Base-by-base conservation (phyloP, 2,888 invertebrate species). In the Gordius sp. region DNA sequence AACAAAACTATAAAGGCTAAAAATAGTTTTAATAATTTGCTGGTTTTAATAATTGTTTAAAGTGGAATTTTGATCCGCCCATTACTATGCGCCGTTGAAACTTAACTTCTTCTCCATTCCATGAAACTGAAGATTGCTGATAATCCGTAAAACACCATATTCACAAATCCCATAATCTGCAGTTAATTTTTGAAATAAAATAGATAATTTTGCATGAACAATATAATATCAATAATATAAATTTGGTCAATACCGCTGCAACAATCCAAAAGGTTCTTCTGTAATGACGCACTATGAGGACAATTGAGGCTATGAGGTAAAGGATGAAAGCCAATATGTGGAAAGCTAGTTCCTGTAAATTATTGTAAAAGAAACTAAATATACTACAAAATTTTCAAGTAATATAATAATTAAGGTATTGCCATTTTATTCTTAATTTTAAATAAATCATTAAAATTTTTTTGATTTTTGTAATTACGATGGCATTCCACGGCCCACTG, bases 201-300 rank as follows among this genome's bases (percentile, higher is more conserved):
- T 47, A 20, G 23, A 47, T n/a, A 47, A n/a, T n/a, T 47, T 18
- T 47, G 4, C 13, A 4, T 47, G 8, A n/a, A 47, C 8, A 8
- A 47, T 47, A 47, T n/a, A n/a, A 47, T 47, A n/a, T 47, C 8
- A n/a, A 47, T 13, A 33, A 13, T 33, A 13, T 8, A 33, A 33
- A 33, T n/a, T n/a, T n/a, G n/a, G n/a, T n/a, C n/a, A n/a, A 16
- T 47, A 47, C 55, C 8, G 55, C 55, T n/a, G 55, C 55, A 23
- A 54, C 28, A 28, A 54, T 54, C 55, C 55, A 54, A 28, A 54
- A 54, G 8, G 55, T 54, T 13, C 55, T 25, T 27, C 55, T 24
- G 27, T 54, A 54, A 54, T 25, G 25, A 24, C 28, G 4, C 8
- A 54, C 28, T 28, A 54, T 54, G 13, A 54, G 27, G 16, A 25